Conservation (phyloP, 2,113 vertebrate species). For the Archocentrus centrarchus region DNA sequence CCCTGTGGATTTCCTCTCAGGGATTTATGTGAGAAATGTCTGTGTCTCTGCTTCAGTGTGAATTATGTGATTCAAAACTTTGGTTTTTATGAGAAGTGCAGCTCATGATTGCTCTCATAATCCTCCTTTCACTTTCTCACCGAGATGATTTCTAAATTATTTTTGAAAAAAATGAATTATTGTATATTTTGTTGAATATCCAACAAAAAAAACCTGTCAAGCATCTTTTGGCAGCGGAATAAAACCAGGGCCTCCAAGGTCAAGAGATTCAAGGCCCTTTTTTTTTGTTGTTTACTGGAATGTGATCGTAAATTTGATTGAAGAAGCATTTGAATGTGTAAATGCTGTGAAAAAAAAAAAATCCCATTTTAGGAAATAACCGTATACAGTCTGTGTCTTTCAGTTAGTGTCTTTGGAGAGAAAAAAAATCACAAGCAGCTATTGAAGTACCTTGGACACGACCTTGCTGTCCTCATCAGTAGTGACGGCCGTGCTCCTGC, state of each 20-base stretch:
- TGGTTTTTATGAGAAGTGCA: background rate
- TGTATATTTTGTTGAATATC: background rate
- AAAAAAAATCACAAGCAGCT: background rate
- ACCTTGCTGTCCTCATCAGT: conserved; percentile 4
- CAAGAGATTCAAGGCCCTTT: background rate
- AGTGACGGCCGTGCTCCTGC: background rate
- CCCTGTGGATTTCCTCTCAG: background rate
- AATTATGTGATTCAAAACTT: background rate
- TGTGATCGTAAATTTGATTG: background rate
- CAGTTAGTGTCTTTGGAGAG: background rate
- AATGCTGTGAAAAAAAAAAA: background rate
- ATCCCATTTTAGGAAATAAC: background rate
- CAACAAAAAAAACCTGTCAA: background rate
- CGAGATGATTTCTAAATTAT: background rate
- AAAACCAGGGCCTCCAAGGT: background rate
- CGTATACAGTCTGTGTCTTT: background rate
- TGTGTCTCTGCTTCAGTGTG: background rate
- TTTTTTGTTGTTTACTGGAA: background rate
- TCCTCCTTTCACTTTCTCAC: background rate
- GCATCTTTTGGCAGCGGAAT: background rate
- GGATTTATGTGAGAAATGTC: background rate
- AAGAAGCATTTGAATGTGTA: background rate
- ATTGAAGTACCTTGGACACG: background rate
- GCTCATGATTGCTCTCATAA: background rate
- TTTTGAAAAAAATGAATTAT: conserved; percentile 6